Percentiles rank a stretch among this genome's conserved stretches.
These are phyloP conservation scores for Chrysaora quinquecirrha DNA, from an alignment of 30 jellyfish, hydroid and myxozoan genomes.

Conservation along the genomic window DNA sequence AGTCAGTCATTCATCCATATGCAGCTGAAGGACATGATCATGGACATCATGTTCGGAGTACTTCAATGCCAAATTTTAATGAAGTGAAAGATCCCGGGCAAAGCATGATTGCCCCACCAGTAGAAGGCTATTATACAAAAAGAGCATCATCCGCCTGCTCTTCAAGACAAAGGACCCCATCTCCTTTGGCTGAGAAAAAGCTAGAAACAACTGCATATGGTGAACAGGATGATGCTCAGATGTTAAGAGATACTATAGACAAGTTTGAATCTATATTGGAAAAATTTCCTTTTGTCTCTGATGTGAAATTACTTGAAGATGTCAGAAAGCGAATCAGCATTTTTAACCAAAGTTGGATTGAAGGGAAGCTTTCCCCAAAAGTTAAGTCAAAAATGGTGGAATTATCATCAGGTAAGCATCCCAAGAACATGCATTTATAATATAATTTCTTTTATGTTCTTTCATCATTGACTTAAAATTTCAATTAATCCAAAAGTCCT, in stretches of 20 bases:
- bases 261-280: conserved; percentile 46
- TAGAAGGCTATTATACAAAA: conserved; percentile 72
- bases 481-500: too few relatives aligned
- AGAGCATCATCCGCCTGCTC: conserved; percentile 65
- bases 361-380: conserved; percentile 14
- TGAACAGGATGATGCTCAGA: background rate
- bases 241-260: conserved; percentile 10
- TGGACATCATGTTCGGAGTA: conserved; percentile 59
- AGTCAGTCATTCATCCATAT: conserved; percentile 36
- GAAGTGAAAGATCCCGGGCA: conserved; percentile 22
- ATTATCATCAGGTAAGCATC: conserved; percentile 53
- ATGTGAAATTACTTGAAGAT: conserved; percentile 35
- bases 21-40: conserved; percentile 14
- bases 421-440: too few relatives aligned
- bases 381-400: conserved; percentile 28
- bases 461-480: too few relatives aligned
- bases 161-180: conserved; percentile 73
- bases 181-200: conserved; percentile 12
- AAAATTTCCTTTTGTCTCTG: conserved; percentile 22
- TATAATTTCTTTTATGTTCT: too few relatives aligned
- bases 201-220: background rate
- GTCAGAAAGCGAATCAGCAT: conserved; percentile 34
- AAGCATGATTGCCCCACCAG: conserved; percentile 63
- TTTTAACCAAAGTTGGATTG: conserved; percentile 42
- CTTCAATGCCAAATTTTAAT: conserved; percentile 62